Percentiles rank a stretch among this genome's conserved stretches.
Conservation (phyloP, 2,888 invertebrate species). For the Phengaris alcon region DNA sequence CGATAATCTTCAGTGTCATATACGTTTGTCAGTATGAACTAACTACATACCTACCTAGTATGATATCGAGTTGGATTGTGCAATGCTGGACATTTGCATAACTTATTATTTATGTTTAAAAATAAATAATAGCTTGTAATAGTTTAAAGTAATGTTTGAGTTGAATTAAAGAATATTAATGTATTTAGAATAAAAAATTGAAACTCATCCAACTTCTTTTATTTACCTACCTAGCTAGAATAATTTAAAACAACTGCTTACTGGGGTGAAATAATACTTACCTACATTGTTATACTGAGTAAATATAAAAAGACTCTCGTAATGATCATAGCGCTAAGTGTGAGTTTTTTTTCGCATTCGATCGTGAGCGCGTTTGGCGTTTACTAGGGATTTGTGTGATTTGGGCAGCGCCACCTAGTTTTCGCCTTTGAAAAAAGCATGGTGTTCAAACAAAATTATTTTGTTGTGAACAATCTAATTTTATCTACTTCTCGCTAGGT, state of each 20-base stretch:
- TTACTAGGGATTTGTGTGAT: no score
- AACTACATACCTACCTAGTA: slow-evolving; percentile 73
- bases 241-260: background rate
- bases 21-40: slow-evolving; percentile 68
- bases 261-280: no score
- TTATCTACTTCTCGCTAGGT: background rate
- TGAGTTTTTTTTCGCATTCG: no score
- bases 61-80: slow-evolving; percentile 74
- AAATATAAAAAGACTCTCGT: no score
- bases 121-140: slow-evolving; percentile 75
- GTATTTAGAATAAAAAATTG: slow-evolving; percentile 80
- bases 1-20: slow-evolving; percentile 43
- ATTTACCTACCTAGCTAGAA: slow-evolving; percentile 2
- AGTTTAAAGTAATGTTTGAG: slow-evolving; percentile 79
- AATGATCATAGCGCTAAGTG: no score
- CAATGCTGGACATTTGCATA: slow-evolving; percentile 78
- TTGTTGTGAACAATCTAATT: no score
- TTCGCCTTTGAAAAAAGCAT: no score
- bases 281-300: no score
- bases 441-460: no score
- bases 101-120: slow-evolving; percentile 77
- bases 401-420: no score
- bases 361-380: no score
- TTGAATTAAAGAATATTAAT: slow-evolving; percentile 79
- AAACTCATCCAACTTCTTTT: slow-evolving; percentile 54